Evolutionary conservation across 2,797 vertebrate species (phyloP), one percentile per base, ranked within the genome.

Genomic region (Emys orbicularis): DNA sequence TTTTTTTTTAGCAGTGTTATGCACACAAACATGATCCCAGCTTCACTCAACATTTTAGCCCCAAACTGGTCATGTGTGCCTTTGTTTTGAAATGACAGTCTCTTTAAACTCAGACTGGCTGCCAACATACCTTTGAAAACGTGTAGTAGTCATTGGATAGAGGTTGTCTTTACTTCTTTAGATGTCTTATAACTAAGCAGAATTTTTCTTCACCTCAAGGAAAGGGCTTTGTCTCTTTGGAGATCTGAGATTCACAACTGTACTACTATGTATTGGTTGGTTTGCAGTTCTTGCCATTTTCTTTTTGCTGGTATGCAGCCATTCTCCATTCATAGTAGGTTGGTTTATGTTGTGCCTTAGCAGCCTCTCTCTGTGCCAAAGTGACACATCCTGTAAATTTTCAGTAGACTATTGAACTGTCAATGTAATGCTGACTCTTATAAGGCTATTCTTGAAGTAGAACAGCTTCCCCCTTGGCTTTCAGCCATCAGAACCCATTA

Each of bases 311-410:
- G 79, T 80, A 53, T 68, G 77, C 89, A 92, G 83, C 87, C 87
- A 84, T 94, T 93, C 92, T 96, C 86, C 92, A 94, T 97, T 97
- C 96, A 95, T 86, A 96, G 94, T 79, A 84, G 91, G 85, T 54
- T 89, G 90, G 77, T 81, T 94, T 86, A 83, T 92, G 93, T 95
- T 96, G 95, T 94, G 91, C 94, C 86, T 96, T 91, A 89, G 86
- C 94, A 93, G 84, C 61, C 87, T 95, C 91, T 92, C 94, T 95
- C 95, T 92, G 44, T 96, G 96, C 97, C 95, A 93, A 88, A 97
- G 95, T 95, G 97, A 96, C 95, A 97, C 92, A 97, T 97, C 96
- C 92, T 96, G 95, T 96, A 96, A 96, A 81, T 97, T 57, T 97
- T 93, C 96, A 96, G 96, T 92, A 88, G 92, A 94, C 81, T 93